Base-by-base conservation (phyloP, 2,113 vertebrate species). In the Ondatra zibethicus region DNA sequence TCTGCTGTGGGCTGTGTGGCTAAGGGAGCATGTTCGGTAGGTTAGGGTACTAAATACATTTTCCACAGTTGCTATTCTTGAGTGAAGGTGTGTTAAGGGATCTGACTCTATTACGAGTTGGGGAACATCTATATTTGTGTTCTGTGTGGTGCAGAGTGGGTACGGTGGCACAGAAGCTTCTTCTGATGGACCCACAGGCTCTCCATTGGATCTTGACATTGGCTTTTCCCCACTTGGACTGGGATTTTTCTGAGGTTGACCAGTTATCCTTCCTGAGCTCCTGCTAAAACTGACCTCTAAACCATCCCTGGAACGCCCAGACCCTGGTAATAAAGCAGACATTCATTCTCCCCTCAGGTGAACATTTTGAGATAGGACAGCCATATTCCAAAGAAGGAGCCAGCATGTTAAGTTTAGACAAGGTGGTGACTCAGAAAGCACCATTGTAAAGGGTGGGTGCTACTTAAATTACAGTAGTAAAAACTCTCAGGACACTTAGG, bases 91-190 rank as follows among this genome's bases (percentile, higher is more conserved):
- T 23, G 27, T 58, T 58, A 29, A 42, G 50, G 92, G 76, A 50
- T 3, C 9, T 4, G 50, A 4, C 2, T 17, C 27, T 10, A 4
- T 31, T 12, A 16, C 39, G 2, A 8, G 27, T 8, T 33, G 17
- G n/a, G 50, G 8, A 11, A 5, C 16, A 16, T 50, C 25, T 23
- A 0, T 25, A 5, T 10, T 84, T 23, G 4, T 2, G 5, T 16
- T 25, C 86, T 25, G 5, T 0, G 1, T 0, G 31, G 1, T 21
- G 5, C 27, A 1, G 76, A 39, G 29, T 0, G 25, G 42, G 42
- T 9, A 2, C 1, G 6, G 42, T 1, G 23, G 47, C 1, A 2
- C 36, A 16, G 42, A 10, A 16, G 50, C 65, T 87, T 72, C 45
- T 84, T 86, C 45, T 87, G 86, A 27, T 7, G 31, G 52, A 23